Percentiles rank a stretch among this genome's conserved stretches.
phyloP scores from a whole-genome alignment of 2,888 invertebrate species.

The Petrophora chlorosata region DNA sequence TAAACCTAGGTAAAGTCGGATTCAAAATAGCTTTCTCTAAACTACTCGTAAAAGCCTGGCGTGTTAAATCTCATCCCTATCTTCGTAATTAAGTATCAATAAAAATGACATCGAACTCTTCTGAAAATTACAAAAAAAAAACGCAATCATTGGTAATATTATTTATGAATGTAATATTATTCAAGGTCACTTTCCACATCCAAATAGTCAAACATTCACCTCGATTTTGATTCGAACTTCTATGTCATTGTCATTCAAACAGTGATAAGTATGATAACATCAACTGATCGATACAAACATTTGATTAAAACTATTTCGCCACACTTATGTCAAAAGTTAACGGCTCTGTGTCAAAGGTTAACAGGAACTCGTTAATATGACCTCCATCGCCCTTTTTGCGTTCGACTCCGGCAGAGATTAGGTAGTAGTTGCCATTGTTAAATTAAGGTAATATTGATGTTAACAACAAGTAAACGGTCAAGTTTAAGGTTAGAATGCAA shows the following conservation, averaged over 20 bases:
- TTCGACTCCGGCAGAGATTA: constrained; percentile 23
- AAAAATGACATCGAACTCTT: too few species aligned
- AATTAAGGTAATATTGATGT: constrained; percentile 53
- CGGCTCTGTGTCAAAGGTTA: constrained; percentile 41
- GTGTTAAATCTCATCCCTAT: too few species aligned
- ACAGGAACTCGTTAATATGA: constrained; percentile 34
- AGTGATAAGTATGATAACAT: constrained; percentile 17
- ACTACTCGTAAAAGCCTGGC: too few species aligned
- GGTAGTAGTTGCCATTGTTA: constrained; percentile 35
- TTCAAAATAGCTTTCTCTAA: too few species aligned
- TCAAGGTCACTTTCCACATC: too few species aligned
- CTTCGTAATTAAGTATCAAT: too few species aligned
- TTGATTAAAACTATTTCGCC: constrained; percentile 25
- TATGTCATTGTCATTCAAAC: constrained; percentile 19
- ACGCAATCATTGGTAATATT: too few species aligned
- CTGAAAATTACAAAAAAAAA: too few species aligned
- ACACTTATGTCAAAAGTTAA: constrained; percentile 24
- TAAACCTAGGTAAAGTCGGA: too few species aligned
- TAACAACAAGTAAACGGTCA: constrained; percentile 33
- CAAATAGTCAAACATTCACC: too few species aligned
- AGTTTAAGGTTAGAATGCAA: constrained; percentile 37
- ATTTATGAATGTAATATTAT: too few species aligned
- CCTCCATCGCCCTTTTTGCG: constrained; percentile 42
- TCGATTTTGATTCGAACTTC: constrained; percentile 6
- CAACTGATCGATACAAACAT: constrained; percentile 21